Conservation (phyloP, 1,140 invertebrate species). For the Anthonomus grandis region DNA sequence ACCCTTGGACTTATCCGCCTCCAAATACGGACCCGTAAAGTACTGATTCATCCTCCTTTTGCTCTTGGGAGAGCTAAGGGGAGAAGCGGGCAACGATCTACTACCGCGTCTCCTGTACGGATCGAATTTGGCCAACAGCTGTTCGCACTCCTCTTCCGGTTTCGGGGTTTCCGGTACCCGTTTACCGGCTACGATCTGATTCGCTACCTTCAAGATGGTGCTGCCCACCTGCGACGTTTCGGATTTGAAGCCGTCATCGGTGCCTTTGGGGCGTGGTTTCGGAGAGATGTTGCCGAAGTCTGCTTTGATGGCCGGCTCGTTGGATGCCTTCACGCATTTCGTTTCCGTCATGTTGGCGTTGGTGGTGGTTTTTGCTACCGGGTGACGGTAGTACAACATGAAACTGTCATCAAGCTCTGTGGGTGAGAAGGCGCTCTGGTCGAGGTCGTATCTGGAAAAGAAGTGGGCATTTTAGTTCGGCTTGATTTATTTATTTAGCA, state of each 20-base stretch:
- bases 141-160: conserved; percentile 39
- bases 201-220: conserved; percentile 68
- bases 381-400: conserved; percentile 48
- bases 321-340: conserved; percentile 30
- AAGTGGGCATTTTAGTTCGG: conserved; percentile 14
- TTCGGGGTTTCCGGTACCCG: conserved; percentile 36
- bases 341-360: conserved; percentile 44
- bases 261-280: conserved; percentile 42
- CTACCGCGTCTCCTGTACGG: conserved; percentile 56
- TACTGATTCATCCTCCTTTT: conserved; percentile 55
- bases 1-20: conserved; percentile 50
- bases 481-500: no score
- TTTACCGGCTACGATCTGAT: conserved; percentile 64
- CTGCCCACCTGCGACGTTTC: conserved; percentile 66
- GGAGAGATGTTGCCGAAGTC: conserved; percentile 52
- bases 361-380: conserved; percentile 38
- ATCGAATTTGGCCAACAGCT: conserved; percentile 40
- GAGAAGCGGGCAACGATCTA: conserved; percentile 67
- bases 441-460: conserved; percentile 63
- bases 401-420: conserved; percentile 69
- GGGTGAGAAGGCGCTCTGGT: conserved; percentile 63
- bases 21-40: conserved; percentile 51
- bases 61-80: conserved; percentile 58
- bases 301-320: conserved; percentile 35
- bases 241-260: conserved; percentile 68